A percentile compares a stretch with the other conserved stretches of the same genome.
Evolutionary conservation across 1,140 invertebrate species (phyloP).

Genomic region (Trinorchestia longiramus): DNA sequence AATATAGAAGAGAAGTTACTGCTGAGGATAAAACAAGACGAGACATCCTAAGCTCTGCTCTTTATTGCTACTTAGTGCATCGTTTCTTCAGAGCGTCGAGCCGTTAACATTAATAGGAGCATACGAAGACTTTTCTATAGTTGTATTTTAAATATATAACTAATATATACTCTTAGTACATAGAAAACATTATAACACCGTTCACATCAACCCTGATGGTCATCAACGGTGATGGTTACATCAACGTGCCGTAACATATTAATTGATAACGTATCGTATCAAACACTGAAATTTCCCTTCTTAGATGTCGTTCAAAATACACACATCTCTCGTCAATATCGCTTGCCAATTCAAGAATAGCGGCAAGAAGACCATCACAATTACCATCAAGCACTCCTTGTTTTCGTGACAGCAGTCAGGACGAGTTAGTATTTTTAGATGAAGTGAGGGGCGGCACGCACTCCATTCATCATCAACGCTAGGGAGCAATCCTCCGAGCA

Average conservation of each 20-base stretch:
- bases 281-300: neutral
- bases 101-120: too few species aligned
- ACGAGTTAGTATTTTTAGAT: slow-evolving; percentile 2
- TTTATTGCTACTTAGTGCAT: too few species aligned
- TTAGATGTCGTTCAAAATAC: neutral
- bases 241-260: neutral
- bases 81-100: too few species aligned
- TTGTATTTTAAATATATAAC: too few species aligned
- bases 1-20: too few species aligned
- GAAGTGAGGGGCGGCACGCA: neutral
- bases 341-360: neutral
- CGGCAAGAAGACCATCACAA: neutral
- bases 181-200: too few species aligned
- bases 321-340: neutral
- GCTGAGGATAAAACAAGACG: too few species aligned
- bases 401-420: neutral
- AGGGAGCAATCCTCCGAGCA: neutral
- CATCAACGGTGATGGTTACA: too few species aligned
- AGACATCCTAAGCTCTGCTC: too few species aligned
- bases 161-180: too few species aligned
- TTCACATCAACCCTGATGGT: too few species aligned
- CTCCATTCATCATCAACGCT: neutral
- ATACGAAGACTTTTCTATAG: too few species aligned
- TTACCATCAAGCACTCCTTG: neutral
- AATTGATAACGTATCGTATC: neutral